Conservation (phyloP, 64 coral and sea anemone genomes). For the Dendrophyllia cribrosa region DNA sequence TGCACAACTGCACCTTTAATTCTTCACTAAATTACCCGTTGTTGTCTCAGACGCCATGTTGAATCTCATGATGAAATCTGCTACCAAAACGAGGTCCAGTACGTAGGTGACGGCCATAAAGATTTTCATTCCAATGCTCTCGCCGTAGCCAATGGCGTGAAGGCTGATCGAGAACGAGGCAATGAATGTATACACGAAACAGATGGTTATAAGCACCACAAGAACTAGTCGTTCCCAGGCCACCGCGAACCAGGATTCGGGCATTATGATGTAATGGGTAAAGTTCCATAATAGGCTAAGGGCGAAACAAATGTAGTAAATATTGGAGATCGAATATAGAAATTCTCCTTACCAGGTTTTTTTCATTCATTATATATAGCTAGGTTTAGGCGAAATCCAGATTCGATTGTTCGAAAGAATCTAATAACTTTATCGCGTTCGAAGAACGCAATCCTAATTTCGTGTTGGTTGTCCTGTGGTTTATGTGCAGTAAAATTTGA, state of each 20-base stretch:
- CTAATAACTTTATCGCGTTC: too few species aligned
- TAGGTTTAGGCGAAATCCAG: too few species aligned
- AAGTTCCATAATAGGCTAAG: constrained; percentile 36
- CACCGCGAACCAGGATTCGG: constrained; percentile 62
- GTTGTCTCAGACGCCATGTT: constrained; percentile 73
- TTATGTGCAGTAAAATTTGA: too few species aligned
- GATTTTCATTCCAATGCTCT: neutral
- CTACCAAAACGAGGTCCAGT: constrained; percentile 67
- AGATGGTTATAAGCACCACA: constrained; percentile 61
- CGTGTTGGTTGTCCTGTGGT: too few species aligned
- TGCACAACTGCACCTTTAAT: neutral
- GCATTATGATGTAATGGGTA: constrained; percentile 64
- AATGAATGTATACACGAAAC: constrained; percentile 78
- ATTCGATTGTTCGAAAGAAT: too few species aligned
- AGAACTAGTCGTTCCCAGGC: constrained; percentile 81
- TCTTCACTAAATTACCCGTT: constrained; percentile 36
- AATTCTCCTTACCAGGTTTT: too few species aligned
- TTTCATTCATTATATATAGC: too few species aligned
- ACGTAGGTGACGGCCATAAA: constrained; percentile 69
- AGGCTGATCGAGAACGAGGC: constrained; percentile 80
- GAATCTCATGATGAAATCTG: constrained; percentile 82
- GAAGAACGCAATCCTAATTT: too few species aligned
- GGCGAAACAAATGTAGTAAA: neutral
- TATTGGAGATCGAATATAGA: neutral
- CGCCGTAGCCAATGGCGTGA: constrained; percentile 76